Evolutionary conservation across 2,888 invertebrate species (phyloP).

Genomic region (Rugalucina vietnamica): DNA sequence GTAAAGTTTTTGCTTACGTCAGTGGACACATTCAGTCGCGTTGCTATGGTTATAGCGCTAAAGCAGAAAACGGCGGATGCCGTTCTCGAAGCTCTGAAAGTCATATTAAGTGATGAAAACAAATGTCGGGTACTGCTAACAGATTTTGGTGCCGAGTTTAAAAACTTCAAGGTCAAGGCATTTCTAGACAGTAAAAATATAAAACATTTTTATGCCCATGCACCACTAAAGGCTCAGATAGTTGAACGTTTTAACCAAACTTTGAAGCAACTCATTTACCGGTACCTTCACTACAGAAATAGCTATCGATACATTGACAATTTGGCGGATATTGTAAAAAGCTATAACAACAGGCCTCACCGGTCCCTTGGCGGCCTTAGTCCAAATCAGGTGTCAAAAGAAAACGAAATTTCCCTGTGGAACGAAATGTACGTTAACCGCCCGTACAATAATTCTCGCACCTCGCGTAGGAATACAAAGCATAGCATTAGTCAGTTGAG

Average conservation of each 20-base stretch:
- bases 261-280: conserved; percentile 3
- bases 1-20: conserved; percentile 8
- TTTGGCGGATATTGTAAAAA: background rate
- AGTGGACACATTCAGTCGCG: background rate
- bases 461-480: background rate
- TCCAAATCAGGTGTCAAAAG: background rate
- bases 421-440: conserved; percentile 2
- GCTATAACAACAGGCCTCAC: background rate
- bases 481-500: too few species aligned
- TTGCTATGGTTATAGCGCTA: conserved; percentile 2
- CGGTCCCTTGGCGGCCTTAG: background rate
- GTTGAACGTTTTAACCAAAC: conserved; percentile 5
- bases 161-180: background rate
- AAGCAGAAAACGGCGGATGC: conserved; percentile 7
- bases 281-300: background rate
- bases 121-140: background rate
- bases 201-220: conserved; percentile 8
- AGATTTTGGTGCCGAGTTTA: background rate
- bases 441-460: too few species aligned
- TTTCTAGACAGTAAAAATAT: background rate
- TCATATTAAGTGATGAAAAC: background rate
- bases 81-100: conserved; percentile 4
- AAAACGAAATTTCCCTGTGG: conserved; percentile 7
- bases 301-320: conserved; percentile 11
- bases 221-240: conserved; percentile 3